Conservation (phyloP, 2,888 invertebrate species). For the Brachyptera putata region DNA sequence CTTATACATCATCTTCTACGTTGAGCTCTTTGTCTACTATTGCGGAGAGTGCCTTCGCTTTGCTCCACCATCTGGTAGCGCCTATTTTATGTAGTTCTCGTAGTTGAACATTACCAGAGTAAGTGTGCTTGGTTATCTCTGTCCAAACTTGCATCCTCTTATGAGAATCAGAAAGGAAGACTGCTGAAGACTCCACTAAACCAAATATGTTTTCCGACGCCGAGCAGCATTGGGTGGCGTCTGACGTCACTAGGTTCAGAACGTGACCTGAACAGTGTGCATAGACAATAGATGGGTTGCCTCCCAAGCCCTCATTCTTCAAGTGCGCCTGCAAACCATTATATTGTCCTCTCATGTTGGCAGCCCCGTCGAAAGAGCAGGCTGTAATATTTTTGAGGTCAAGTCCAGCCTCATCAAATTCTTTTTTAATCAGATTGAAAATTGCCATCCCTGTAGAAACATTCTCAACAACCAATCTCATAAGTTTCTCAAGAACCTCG, state of each 20-base stretch:
- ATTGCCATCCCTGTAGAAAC: neutral
- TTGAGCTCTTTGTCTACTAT: neutral
- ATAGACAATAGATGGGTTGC: neutral
- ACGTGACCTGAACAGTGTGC: neutral
- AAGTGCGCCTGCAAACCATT: neutral
- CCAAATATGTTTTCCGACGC: neutral
- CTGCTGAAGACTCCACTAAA: neutral
- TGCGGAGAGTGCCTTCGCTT: neutral
- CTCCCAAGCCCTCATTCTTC: neutral
- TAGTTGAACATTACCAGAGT: neutral
- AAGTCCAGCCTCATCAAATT: neutral
- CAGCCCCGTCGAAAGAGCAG: neutral
- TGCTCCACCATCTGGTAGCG: neutral
- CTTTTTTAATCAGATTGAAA: neutral
- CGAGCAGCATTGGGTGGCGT: neutral
- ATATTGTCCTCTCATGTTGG: neutral
- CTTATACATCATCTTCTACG: neutral
- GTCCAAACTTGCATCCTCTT: neutral
- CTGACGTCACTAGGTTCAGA: neutral
- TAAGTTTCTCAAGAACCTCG: neutral
- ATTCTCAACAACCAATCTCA: neutral
- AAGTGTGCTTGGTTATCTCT: neutral
- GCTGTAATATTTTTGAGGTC: neutral
- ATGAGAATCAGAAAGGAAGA: neutral
- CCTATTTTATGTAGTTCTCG: neutral